Conservation (phyloP, 92 coral and sea anemone species). For the Zoanthus gigantus region DNA sequence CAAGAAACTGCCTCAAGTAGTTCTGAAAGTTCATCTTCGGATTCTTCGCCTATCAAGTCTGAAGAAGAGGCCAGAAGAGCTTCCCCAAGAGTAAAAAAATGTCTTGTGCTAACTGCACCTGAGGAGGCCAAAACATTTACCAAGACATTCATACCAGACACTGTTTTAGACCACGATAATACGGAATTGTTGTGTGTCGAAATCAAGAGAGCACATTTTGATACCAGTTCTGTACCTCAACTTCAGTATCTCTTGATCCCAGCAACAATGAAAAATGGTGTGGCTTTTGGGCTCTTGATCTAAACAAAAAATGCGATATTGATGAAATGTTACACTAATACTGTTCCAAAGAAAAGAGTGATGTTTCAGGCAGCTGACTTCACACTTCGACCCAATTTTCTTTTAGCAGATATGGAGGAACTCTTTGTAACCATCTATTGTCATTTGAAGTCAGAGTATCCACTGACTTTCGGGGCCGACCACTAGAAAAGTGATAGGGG, state of each 20-base stretch:
- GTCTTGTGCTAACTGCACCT: constrained; percentile 27
- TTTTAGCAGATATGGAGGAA: constrained; percentile 26
- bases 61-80: no score
- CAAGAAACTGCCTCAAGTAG: constrained; percentile 21
- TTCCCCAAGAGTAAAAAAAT: neutral
- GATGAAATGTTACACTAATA: constrained; percentile 25
- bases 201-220: constrained; percentile 22
- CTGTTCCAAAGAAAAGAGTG: constrained; percentile 22
- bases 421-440: constrained; percentile 27
- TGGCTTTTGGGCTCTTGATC: constrained; percentile 34
- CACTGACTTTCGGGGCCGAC: constrained; percentile 13
- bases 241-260: constrained; percentile 1
- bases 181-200: constrained; percentile 24
- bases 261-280: constrained; percentile 30
- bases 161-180: constrained; percentile 13
- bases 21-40: no score
- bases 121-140: constrained; percentile 19
- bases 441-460: constrained; percentile 17
- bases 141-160: constrained; percentile 25
- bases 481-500: no score
- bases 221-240: constrained; percentile 13
- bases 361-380: constrained; percentile 24
- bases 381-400: constrained; percentile 19
- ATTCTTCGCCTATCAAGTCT: no score
- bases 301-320: constrained; percentile 17